Evolutionary conservation across 2,797 vertebrate genomes (phyloP).

Genomic region (Anabas testudineus): DNA sequence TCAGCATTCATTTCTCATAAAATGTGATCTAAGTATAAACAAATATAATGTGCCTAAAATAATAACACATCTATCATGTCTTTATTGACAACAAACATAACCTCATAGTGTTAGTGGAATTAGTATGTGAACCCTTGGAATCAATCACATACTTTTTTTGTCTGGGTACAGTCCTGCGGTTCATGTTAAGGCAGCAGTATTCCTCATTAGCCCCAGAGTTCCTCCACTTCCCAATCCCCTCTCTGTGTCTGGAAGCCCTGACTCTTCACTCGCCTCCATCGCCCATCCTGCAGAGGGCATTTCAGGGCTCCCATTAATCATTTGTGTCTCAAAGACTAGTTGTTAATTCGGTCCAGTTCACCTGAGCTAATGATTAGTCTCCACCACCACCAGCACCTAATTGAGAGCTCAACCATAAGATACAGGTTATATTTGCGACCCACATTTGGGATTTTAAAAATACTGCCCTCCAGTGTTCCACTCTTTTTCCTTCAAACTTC

Average conservation of each 20-base stretch:
- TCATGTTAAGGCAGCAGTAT: conserved; percentile 31
- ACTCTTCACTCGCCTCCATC: conserved; percentile 22
- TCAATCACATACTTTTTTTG: no score
- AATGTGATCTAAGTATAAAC: no score
- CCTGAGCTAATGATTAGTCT: conserved; percentile 79
- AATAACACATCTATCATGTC: no score
- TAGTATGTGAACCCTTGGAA: no score
- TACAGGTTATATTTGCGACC: conserved; percentile 9
- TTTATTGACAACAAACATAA: no score
- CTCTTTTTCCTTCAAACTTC: not conserved
- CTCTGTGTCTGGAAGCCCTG: conserved; percentile 36
- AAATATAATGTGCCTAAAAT: no score
- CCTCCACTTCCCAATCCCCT: not conserved
- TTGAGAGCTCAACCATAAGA: conserved; percentile 71
- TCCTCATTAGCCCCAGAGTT: conserved; percentile 43
- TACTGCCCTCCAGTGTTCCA: not conserved
- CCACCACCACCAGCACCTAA: conserved; percentile 53
- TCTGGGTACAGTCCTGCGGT: conserved; percentile 22
- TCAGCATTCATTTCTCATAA: no score
- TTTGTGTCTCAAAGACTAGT: conserved; percentile 56
- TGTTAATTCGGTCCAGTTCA: conserved; percentile 59
- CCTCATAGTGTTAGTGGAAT: no score
- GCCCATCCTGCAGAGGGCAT: conserved; percentile 31
- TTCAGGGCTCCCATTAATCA: conserved; percentile 70
- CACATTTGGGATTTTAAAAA: conserved; percentile 44